These are phyloP conservation scores for Scaptomyza polygonia DNA, from an alignment of 2,888 invertebrate genomes.

Conservation along the genomic window DNA sequence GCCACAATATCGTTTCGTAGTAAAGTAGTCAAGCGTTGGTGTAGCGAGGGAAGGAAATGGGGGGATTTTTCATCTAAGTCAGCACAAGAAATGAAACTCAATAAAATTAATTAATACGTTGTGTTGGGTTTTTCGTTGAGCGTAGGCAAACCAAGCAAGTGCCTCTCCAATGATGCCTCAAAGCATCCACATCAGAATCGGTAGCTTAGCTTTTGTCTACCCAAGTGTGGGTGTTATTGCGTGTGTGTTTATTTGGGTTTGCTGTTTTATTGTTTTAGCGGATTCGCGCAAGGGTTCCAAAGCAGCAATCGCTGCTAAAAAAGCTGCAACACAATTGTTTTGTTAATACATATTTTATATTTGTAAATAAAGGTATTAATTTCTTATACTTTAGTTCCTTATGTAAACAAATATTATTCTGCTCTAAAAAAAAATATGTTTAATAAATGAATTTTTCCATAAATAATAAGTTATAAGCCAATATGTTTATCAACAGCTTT, in stretches of 20 bases:
- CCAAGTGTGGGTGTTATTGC: constrained; percentile 26
- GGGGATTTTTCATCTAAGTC: constrained; percentile 18
- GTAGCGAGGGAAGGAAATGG: neutral
- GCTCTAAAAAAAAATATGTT: no score
- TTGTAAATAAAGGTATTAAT: no score
- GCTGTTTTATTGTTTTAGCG: constrained; percentile 20
- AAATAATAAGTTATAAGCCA: no score
- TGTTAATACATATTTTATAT: no score
- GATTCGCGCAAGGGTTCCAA: no score
- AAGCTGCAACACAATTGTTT: no score
- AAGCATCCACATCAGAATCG: constrained; percentile 19
- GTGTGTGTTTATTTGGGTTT: constrained; percentile 41
- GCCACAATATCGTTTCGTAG: constrained; percentile 20
- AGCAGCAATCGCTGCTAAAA: no score
- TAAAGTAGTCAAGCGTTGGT: neutral
- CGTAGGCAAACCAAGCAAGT: constrained; percentile 54
- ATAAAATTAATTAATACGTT: constrained; percentile 72
- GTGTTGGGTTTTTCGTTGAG: constrained; percentile 32
- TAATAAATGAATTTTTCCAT: no score
- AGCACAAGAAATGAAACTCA: constrained; percentile 63
- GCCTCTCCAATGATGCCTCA: constrained; percentile 21
- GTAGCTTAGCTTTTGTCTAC: constrained; percentile 22
- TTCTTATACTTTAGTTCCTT: no score
- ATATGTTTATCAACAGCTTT: no score
- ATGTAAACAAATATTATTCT: no score